Conservation (phyloP, 1,140 invertebrate species). For the Metopolophium dirhodum region DNA sequence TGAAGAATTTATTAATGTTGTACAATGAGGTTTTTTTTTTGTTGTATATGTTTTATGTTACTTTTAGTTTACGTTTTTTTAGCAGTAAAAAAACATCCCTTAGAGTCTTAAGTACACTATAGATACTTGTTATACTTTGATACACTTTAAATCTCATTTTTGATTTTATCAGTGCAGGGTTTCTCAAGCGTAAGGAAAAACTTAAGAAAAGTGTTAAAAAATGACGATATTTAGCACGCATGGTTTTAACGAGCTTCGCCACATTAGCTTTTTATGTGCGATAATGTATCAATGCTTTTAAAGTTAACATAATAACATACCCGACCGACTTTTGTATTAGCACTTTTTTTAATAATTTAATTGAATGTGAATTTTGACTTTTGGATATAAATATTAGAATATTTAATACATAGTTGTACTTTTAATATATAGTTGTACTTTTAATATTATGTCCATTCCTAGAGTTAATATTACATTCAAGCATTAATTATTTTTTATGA, state of each 20-base stretch:
- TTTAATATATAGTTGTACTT: not conserved
- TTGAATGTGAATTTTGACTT: not conserved
- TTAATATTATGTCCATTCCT: not conserved
- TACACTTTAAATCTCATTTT: not conserved
- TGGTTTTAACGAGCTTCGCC: not conserved
- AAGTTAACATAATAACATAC: not conserved
- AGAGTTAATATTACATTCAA: not conserved
- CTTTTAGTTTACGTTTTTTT: not conserved
- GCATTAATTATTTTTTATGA: not conserved
- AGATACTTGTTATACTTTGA: not conserved
- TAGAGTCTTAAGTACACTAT: not conserved
- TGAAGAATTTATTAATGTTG: not conserved
- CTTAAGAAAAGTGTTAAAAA: not conserved
- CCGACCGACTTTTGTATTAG: not conserved
- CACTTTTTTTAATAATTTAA: not conserved
- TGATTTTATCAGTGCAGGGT: not conserved
- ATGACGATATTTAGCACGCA: not conserved
- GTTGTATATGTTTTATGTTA: not conserved
- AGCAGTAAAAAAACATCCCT: not conserved
- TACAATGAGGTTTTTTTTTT: not conserved
- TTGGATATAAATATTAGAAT: not conserved
- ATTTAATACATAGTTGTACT: not conserved
- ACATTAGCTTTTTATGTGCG: not conserved
- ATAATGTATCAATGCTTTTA: not conserved
- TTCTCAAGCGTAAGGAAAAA: not conserved